Base-by-base conservation (phyloP, 2,113 vertebrate species). In the Vanacampus margaritifer region DNA sequence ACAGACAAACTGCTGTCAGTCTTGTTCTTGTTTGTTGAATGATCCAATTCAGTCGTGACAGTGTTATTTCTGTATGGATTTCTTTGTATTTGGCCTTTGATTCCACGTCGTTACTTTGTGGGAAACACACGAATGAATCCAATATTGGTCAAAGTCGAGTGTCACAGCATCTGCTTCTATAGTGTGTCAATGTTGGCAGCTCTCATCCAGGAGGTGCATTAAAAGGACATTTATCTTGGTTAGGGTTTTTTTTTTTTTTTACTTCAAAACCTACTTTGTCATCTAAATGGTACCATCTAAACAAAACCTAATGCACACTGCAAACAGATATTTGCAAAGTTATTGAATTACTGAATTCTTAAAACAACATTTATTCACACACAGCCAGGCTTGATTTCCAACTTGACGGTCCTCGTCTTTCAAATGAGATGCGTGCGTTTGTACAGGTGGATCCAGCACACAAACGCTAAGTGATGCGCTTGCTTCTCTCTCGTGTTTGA, bases 201-300 rank as follows among this genome's bases (percentile, higher is more conserved):
- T 80, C 74, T 74, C 71, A 54, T 64, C 70, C n/a, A 23, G 50
- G 68, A 72, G 65, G 36, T n/a, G 10, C 21, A 0, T 89, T 86
- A 86, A 83, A 86, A 71, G 74, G 74, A 41, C 78, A 86, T 89
- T 76, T 67, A 73, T 89, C 86, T 88, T 84, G 53, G 83, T 88
- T 79, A 82, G 48, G 71, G 70, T 71, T 66, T 67, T 41, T 11
- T 65, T 65, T 74, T 63, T 41, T 13, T 69, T 67, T 76, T 59
- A 53, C 53, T 71, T 69, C 53, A 19, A 66, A 66, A 32, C 14
- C 35, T 3, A 59, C 17, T 23, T 36, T 36, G n/a, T 26, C 46
- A 24, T 60, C 16, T 24, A 53, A 74, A 79, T 41, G 64, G 46
- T 56, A 61, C 53, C 61, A 35, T 79, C 48, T 71, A 10, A 60